A percentile compares a stretch with the other conserved stretches of the same genome.
phyloP scores from a whole-genome alignment of 2,888 invertebrate genomes.

The Magallana nippona region DNA sequence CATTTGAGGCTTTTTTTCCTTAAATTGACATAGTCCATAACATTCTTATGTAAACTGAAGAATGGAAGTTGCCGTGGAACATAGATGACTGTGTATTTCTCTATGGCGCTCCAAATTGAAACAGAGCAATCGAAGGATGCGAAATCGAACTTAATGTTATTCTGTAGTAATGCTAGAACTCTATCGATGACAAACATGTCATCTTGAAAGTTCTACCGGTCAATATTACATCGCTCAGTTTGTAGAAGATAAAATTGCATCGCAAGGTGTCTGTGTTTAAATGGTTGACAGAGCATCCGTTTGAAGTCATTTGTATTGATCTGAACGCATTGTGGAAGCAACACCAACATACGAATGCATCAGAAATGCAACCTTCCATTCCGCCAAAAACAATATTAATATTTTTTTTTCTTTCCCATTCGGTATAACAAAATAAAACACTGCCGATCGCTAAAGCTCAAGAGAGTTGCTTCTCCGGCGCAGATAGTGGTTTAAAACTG shows the following conservation, averaged over 20 bases:
- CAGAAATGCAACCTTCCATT: conserved; percentile 23
- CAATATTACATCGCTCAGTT: neutral
- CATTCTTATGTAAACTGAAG: too few species aligned
- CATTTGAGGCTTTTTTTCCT: too few species aligned
- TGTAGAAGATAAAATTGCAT: neutral
- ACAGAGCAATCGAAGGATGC: too few species aligned
- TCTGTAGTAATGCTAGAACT: neutral
- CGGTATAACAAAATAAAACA: conserved; percentile 31
- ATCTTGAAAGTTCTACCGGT: neutral
- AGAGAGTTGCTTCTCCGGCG: neutral
- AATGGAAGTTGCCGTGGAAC: too few species aligned
- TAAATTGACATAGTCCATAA: too few species aligned
- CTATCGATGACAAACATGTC: neutral
- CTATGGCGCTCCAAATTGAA: too few species aligned
- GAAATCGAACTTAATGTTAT: neutral
- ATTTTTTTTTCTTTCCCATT: neutral
- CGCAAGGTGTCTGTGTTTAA: conserved; percentile 17
- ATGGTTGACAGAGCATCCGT: conserved; percentile 1
- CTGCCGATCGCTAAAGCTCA: conserved; percentile 1
- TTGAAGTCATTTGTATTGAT: conserved; percentile 28
- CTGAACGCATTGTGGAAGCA: conserved; percentile 17
- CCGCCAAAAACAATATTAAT: conserved; percentile 20
- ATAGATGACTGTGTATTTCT: too few species aligned
- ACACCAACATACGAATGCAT: conserved; percentile 24
- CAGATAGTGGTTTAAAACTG: conserved; percentile 9